A percentile compares a stretch with the other conserved stretches of the same genome.
phyloP scores from a whole-genome alignment of 2,888 invertebrate genomes.

The Tromatobia lineatoria region DNA sequence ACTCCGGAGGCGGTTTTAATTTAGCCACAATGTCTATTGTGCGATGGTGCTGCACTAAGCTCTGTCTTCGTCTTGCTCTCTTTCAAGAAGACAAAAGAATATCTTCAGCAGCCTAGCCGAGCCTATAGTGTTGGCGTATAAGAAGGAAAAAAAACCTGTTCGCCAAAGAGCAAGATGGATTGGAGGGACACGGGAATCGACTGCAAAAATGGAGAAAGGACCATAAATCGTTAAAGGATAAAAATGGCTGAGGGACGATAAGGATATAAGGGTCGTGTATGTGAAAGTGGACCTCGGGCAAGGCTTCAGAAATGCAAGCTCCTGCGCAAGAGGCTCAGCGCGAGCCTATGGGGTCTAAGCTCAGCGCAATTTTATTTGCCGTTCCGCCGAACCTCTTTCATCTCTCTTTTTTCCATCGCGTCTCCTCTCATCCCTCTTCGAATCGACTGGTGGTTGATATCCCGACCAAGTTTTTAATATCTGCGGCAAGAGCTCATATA shows the following conservation, averaged over 20 bases:
- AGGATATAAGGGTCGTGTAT: conserved; percentile 36
- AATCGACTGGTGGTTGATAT: conserved; percentile 71
- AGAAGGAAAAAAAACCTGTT: conserved; percentile 46
- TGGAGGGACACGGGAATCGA: conserved; percentile 52
- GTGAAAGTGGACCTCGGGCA: conserved; percentile 44
- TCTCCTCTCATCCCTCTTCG: conserved; percentile 55
- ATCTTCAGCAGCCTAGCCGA: conserved; percentile 48
- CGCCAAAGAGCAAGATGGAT: conserved; percentile 60
- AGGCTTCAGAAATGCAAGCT: conserved; percentile 39
- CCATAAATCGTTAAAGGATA: conserved; percentile 47
- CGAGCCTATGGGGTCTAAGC: conserved; percentile 27
- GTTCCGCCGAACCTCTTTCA: conserved; percentile 54
- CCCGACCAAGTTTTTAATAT: conserved; percentile 74
- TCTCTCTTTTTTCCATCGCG: conserved; percentile 37
- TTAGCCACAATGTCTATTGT: conserved; percentile 85
- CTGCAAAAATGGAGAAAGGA: conserved; percentile 41
- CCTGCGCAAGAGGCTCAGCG: conserved; percentile 11
- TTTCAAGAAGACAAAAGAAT: conserved; percentile 68
- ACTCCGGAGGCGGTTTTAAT: conserved; percentile 85
- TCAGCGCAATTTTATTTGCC: conserved; percentile 59
- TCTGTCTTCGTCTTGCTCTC: conserved; percentile 22
- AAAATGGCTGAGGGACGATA: conserved; percentile 52
- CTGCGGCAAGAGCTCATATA: conserved; percentile 51
- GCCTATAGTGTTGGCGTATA: conserved; percentile 41
- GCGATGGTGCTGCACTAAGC: conserved; percentile 74